Evolutionary conservation across 2,797 vertebrate species (phyloP), one percentile per base, ranked within the genome.

Genomic region (Sebastes steindachneri): DNA sequence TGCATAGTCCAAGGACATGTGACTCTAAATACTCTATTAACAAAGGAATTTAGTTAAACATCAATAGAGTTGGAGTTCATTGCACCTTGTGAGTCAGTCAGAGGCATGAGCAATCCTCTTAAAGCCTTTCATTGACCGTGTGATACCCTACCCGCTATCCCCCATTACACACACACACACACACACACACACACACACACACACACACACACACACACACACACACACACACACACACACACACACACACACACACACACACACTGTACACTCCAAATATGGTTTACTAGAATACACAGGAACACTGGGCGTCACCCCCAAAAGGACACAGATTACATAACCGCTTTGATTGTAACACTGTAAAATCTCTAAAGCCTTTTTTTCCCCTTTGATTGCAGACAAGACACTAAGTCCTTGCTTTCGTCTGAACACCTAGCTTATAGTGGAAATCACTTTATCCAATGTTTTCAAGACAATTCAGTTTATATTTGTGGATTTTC

Each of bases 11-110:
- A 75, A 84, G 63, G 83, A 80, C 91, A 89, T 81, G 86, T 90
- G 86, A 91, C 73, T 66, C 65, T 60, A 71, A 92, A 83, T 77
- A 73, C 76, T 75, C 58, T 64, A 85, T 90, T 90, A 88, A 91
- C 88, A 90, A 88, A 88, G 80, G 82, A 90, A 88, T 93, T 86
- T 83, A 74, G 92, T 93, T 93, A 89, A 93, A 90, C 89, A 92
- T 95, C 88, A 89, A 87, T 88, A 66, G 81, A 88, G 71, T 37
- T 54, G 33, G 59, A 87, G 88, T 91, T 83, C 77, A 88, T 83
- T 89, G 84, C 83, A 86, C 86, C 73, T 85, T 79, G 72, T 70
- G 67, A 89, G 83, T 89, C 84, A 85, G 37, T 77, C 73, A 33
- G 77, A 80, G 79, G 59, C 86, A 85, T 21, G 21, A 86, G 74